Evolutionary conservation across 2,888 invertebrate species (phyloP).

Genomic region (Cataglyphis rosenhaueri): DNA sequence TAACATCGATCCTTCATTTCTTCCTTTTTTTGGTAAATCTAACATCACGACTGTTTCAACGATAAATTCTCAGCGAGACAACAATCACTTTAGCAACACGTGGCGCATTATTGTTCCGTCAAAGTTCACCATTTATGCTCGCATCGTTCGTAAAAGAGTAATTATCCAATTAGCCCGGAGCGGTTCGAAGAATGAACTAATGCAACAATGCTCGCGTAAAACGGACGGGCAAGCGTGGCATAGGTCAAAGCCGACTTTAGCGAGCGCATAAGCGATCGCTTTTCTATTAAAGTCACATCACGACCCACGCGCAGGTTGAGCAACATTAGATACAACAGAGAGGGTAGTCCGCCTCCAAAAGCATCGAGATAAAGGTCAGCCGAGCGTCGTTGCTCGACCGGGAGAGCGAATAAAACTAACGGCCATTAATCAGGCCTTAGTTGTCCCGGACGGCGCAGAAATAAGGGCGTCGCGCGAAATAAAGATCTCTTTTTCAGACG

Average conservation of each 20-base stretch:
- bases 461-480: constrained; percentile 78
- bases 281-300: constrained; percentile 61
- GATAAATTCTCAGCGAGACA: background rate
- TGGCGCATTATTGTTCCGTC: background rate
- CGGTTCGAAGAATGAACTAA: constrained; percentile 13
- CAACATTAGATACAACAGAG: constrained; percentile 13
- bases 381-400: constrained; percentile 62
- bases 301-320: constrained; percentile 44
- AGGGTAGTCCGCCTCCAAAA: constrained; percentile 50
- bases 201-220: constrained; percentile 10
- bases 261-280: constrained; percentile 38
- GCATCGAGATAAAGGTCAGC: constrained; percentile 79
- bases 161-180: constrained; percentile 18
- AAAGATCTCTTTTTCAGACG: constrained; percentile 80
- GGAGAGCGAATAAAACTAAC: constrained; percentile 81
- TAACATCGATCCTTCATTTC: background rate
- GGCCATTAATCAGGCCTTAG: constrained; percentile 83
- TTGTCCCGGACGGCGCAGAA: constrained; percentile 75
- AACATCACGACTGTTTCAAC: background rate
- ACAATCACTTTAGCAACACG: background rate
- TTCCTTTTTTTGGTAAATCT: background rate
- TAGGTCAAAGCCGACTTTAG: constrained; percentile 13
- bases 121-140: constrained; percentile 20
- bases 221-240: background rate
- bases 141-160: constrained; percentile 11